Base-by-base conservation (phyloP, 1,140 invertebrate genomes). In the Arctopsyche grandis region DNA sequence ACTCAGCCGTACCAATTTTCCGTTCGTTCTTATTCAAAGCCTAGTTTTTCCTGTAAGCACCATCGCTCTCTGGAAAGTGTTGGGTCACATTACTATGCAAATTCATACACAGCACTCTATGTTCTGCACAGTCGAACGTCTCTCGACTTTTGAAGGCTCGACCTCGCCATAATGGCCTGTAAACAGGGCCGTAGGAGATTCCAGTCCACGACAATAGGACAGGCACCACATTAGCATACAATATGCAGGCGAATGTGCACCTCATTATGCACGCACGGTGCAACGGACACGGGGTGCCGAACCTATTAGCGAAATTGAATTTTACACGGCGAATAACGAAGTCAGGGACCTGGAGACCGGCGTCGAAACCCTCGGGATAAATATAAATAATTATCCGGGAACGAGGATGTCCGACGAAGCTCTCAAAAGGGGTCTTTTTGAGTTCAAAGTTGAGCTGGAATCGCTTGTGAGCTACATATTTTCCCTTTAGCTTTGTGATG, bases 241-340 rank as follows among this genome's bases (percentile, higher is more conserved):
- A 60, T 60, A 60, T 60, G 56, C 21, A 21, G n/a, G 56, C 1
- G 16, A 19, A 16, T 16, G 56, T 60, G 56, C 56, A 60, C 56
- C 14, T 21, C 56, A 60, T 60, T 60, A 60, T 60, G 56, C 56
- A 60, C 56, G 56, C 56, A 60, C n/a, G 56, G n/a, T 60, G 56
- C 56, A 60, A 16, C 29, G 29, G 29, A 38, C 29, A 38, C 7
- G 29, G n/a, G n/a, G 29, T 60, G 1, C n/a, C 56, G 44, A 73
- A 73, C 69, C 69, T 73, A 73, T 73, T 73, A 73, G 69, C 38
- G 69, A 44, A 73, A 73, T 73, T 73, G 69, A 73, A 73, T 73
- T 73, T 73, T 73, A 73, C 46, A 73, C 69, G 26, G 5, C 69
- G 38, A 48, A 38, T 73, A 73, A 73, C 38, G 69, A 73, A 73